Evolutionary conservation across 2,888 invertebrate genomes (phyloP).

Genomic region (Panzeria rudis): DNA sequence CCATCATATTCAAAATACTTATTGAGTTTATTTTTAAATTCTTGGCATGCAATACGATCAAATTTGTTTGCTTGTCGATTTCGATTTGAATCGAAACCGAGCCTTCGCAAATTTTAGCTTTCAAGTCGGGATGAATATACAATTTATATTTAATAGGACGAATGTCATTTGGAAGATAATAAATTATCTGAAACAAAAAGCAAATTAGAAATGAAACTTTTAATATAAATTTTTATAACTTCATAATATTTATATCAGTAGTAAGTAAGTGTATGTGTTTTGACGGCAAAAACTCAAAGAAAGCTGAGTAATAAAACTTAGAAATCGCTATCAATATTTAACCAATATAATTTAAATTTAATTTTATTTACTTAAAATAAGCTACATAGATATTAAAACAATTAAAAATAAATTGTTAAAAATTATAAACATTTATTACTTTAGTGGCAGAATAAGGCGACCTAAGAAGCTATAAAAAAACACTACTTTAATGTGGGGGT

Average conservation of each 20-base stretch:
- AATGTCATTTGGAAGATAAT: slow-evolving; percentile 78
- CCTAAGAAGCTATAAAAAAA: background rate
- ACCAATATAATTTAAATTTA: background rate
- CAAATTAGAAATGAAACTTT: background rate
- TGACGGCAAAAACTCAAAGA: background rate
- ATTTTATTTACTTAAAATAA: slow-evolving; percentile 5
- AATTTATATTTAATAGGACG: slow-evolving; percentile 78
- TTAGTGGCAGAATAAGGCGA: background rate
- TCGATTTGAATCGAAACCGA: slow-evolving; percentile 79
- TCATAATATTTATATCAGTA: background rate
- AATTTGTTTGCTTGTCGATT: slow-evolving; percentile 75
- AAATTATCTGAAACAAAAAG: slow-evolving; percentile 75
- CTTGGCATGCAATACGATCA: slow-evolving; percentile 79
- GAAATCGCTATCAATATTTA: background rate
- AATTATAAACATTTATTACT: background rate
- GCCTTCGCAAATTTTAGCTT: slow-evolving; percentile 76
- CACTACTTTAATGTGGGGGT: no score
- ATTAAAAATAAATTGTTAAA: background rate
- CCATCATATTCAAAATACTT: slow-evolving; percentile 80
- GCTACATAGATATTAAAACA: slow-evolving; percentile 6
- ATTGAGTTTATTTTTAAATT: slow-evolving; percentile 76
- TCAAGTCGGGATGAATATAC: slow-evolving; percentile 77
- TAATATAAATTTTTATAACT: background rate
- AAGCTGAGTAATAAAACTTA: background rate
- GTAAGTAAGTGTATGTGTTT: no score